Evolutionary conservation across 2,113 vertebrate species (phyloP), one percentile per base, ranked within the genome.

Genomic region (Dicerorhinus sumatrensis): DNA sequence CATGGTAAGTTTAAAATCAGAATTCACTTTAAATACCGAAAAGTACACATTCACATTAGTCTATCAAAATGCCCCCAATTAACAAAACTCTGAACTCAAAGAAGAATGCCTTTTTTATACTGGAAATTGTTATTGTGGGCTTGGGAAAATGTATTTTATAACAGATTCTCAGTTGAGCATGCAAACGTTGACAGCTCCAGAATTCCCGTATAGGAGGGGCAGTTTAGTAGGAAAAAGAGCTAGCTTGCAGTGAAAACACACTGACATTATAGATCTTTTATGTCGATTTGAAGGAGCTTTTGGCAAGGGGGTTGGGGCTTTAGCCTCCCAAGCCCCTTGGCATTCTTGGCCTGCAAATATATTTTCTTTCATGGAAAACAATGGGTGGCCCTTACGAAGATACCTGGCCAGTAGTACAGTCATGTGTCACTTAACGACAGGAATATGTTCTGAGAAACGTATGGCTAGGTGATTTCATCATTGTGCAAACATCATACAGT

Each of bases 11-110:
- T 84, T 60, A 70, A 92, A 91, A 39, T 56, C 17, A 75, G 27
- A 42, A 81, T 81, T 51, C 75, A 60, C n/a, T 51, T 92, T 90
- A 79, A 90, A 75, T 79, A 88, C 58, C 81, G 12, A 65, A 94
- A 95, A 33, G 54, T 46, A 73, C 1, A 18, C 11, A 96, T 84
- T 84, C 48, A 73, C 73, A 77, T 93, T 85, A 73, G 17, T 54
- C 42, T 91, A 21, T 56, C 5, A 36, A 90, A 73, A 84, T 85
- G 21, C 9, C 33, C 72, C 69, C 54, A 69, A 25, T 76, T 96
- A 77, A 46, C 46, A 25, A 46, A 72, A 56, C 21, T 67, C 84
- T 82, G 60, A 90, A 82, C 18, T 91, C 21, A 10, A 77, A 62
- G 27, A 82, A 94, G 1, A 91, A 70, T 58, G 11, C 29, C 18